Evolutionary conservation across 1,140 invertebrate genomes (phyloP).

Genomic region (Artemia franciscana): DNA sequence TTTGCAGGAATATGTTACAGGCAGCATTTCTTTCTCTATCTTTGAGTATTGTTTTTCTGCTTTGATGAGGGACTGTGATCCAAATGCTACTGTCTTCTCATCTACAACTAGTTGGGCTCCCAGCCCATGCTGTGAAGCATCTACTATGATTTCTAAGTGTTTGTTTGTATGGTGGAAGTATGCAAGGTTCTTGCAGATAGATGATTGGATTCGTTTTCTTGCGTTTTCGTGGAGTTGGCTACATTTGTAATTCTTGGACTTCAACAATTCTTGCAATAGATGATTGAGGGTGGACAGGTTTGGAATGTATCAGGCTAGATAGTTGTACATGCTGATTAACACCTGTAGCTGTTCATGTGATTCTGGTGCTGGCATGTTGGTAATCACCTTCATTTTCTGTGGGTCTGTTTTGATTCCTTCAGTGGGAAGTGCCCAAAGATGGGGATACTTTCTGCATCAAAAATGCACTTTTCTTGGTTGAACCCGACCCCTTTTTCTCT

Average conservation of each 20-base stretch:
- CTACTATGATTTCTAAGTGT: not conserved
- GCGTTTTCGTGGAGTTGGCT: too few species aligned
- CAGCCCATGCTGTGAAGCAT: not conserved
- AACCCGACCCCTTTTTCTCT: too few species aligned
- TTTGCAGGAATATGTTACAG: too few species aligned
- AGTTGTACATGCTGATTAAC: constrained; percentile 21
- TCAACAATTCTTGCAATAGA: too few species aligned
- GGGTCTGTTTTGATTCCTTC: constrained; percentile 18
- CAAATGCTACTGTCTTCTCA: constrained; percentile 16
- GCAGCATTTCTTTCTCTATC: constrained; percentile 16
- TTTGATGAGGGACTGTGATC: constrained; percentile 13
- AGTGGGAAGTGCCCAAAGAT: constrained; percentile 18
- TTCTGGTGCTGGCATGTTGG: constrained; percentile 14
- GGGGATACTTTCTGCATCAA: constrained; percentile 14
- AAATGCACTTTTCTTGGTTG: constrained; percentile 15
- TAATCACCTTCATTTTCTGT: constrained; percentile 18
- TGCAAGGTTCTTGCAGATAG: not conserved
- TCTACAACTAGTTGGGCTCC: too few species aligned
- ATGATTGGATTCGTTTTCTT: too few species aligned
- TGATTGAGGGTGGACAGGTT: too few species aligned
- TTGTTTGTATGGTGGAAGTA: not conserved
- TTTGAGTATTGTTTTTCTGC: constrained; percentile 15
- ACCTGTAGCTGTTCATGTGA: constrained; percentile 16
- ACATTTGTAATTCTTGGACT: too few species aligned
- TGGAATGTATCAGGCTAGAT: constrained; percentile 19